Base-by-base conservation (phyloP, 1,140 invertebrate species). In the Ephestia elutella region DNA sequence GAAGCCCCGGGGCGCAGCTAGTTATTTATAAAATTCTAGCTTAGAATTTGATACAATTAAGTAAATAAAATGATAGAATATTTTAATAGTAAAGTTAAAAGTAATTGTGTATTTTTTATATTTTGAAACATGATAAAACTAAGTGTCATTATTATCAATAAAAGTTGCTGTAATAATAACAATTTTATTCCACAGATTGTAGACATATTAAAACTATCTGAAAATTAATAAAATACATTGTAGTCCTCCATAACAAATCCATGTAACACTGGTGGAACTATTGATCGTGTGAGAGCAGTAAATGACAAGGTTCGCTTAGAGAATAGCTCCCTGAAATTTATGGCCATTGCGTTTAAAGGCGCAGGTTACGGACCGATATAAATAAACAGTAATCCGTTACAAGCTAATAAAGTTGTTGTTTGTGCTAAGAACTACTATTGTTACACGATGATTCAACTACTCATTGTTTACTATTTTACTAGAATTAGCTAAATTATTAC, bases 281-380 rank as follows among this genome's bases (percentile, higher is more conserved):
- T 44, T 13, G 38, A 44, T 15, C 38, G 38, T 4, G 13, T 17
- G 38, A 44, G 13, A 44, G 38, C n/a, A 44, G 38, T 44, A 44
- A 44, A 44, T 44, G 38, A 44, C 38, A 44, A 44, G 13, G 38
- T 44, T 44, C 38, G 15, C 38, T 44, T 44, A 44, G 38, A 44
- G 38, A 44, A 44, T 44, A 44, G 15, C 38, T 10, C 38, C 38
- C 38, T 44, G 13, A 15, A 44, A 44, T 44, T 44, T 44, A 44
- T 17, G 38, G 10, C 13, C 15, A 44, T 13, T 44, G 38, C 38
- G 38, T 44, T 44, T 44, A 44, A 44, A 44, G 38, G 38, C 38
- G 15, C 38, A 44, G 38, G 38, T 15, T 44, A 44, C n/a, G 38
- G 15, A 44, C 38, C 38, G n/a, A 44, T 44, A 44, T 44, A 44